Evolutionary conservation across 2,888 invertebrate genomes (phyloP), one percentile per base, ranked within the genome.

Genomic region (Ommatoiulus sabulosus): DNA sequence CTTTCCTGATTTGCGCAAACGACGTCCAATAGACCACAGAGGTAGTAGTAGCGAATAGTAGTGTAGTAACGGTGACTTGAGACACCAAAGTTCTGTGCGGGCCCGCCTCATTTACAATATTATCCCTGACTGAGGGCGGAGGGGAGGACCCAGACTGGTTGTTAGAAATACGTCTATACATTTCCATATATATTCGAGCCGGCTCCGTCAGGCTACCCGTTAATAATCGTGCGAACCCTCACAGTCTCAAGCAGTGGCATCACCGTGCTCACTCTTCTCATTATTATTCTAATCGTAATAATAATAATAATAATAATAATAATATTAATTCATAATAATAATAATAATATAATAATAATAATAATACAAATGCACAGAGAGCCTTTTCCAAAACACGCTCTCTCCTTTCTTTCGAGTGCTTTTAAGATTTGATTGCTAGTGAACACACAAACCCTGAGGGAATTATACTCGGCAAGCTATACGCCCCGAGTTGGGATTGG

Each of bases 81-180:
- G 44, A 44, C 86, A 44, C 86, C 86, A 86, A 86, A 86, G 44
- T 86, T 86, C 86, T 44, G 86, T 44, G 86, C n/a, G 86, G 43
- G 86, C 35, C 20, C 86, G 86, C 86, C 86, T 86, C 86, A 86
- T 86, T 35, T 86, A 86, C 86, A 86, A 86, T 35, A 86, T 86
- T 44, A 35, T 44, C 86, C 86, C 86, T 86, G 86, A 86, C 86
- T 86, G 86, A 86, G 86, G 35, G 35, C 35, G n/a, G 86, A 86
- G 44, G 86, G 86, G 86, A 86, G 86, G 86, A 86, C 86, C 86
- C 86, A 86, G 86, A 86, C 86, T 86, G 86, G 86, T 86, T 86
- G n/a, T 35, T 44, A 86, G 35, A 86, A 35, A 43, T 86, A 86
- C 43, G 44, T 35, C 20, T 86, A 86, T 35, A 86, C 43, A 44